Conservation (phyloP, 2,797 vertebrate genomes). For the Poeciliopsis presidionis region DNA sequence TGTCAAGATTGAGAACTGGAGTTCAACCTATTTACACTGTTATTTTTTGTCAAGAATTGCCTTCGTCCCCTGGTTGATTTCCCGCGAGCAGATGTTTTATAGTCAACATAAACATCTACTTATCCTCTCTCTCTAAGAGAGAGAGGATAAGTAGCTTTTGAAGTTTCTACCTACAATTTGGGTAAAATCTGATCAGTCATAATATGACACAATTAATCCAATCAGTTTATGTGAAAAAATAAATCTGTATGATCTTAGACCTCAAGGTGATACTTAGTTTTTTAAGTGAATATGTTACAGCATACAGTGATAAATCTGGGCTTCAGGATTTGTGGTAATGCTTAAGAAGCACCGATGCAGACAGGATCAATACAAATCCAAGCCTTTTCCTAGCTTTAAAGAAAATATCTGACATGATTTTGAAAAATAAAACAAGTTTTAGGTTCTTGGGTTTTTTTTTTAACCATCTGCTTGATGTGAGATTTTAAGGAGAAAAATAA, state of each 20-base stretch:
- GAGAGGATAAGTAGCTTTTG: background rate
- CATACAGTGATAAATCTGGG: background rate
- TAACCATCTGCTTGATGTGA: background rate
- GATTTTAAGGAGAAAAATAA: background rate
- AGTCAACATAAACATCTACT: no score
- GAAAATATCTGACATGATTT: background rate
- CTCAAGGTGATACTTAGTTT: background rate
- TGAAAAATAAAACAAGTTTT: background rate
- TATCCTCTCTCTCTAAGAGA: no score
- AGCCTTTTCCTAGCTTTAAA: background rate
- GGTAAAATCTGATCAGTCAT: background rate
- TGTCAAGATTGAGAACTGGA: constrained; percentile 18
- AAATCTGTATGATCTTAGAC: background rate
- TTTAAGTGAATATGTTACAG: background rate
- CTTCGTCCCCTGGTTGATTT: background rate
- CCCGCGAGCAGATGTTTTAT: background rate
- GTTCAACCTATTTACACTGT: constrained; percentile 3
- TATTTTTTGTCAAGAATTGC: background rate
- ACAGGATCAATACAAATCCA: background rate
- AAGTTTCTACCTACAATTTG: background rate
- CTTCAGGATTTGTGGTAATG: background rate
- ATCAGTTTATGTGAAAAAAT: background rate
- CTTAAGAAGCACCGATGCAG: background rate
- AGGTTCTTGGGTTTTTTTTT: no score
- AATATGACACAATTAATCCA: background rate